These are phyloP conservation scores for Alethe diademata DNA, from an alignment of 2,113 vertebrate species.

Conservation along the genomic window DNA sequence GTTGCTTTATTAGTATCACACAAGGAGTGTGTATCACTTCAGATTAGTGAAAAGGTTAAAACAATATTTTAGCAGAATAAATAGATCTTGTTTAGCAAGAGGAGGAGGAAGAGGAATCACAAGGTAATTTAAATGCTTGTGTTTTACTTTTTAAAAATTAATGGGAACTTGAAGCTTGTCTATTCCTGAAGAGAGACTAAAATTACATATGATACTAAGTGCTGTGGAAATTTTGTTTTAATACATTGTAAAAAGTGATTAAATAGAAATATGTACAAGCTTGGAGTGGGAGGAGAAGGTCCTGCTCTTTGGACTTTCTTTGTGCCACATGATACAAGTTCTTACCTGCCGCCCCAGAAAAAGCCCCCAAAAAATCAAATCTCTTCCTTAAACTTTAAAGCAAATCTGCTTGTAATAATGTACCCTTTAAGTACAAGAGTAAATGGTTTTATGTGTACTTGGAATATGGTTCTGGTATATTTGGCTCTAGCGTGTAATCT, in stretches of 20 bases:
- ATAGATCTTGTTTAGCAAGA: neutral
- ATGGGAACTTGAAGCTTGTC: neutral
- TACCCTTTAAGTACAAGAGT: neutral
- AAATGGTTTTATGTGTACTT: neutral
- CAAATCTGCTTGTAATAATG: neutral
- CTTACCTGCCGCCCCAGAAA: neutral
- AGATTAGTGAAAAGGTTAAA: neutral
- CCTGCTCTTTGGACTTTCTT: neutral
- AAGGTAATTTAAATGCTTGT: neutral
- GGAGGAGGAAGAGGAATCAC: neutral
- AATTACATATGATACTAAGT: neutral
- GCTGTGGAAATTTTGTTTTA: neutral
- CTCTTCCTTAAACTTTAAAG: neutral
- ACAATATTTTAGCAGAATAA: neutral
- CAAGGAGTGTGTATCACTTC: neutral
- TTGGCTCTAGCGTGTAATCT: neutral
- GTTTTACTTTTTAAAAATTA: neutral
- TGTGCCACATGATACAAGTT: neutral
- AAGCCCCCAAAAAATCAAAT: accelerated
- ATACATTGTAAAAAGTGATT: neutral
- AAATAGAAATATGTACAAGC: neutral
- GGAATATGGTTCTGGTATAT: neutral
- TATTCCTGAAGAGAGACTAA: neutral
- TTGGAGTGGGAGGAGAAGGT: neutral
- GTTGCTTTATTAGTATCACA: neutral